phyloP scores from a whole-genome alignment of 2,888 invertebrate species.

The Criorhina ranunculi region DNA sequence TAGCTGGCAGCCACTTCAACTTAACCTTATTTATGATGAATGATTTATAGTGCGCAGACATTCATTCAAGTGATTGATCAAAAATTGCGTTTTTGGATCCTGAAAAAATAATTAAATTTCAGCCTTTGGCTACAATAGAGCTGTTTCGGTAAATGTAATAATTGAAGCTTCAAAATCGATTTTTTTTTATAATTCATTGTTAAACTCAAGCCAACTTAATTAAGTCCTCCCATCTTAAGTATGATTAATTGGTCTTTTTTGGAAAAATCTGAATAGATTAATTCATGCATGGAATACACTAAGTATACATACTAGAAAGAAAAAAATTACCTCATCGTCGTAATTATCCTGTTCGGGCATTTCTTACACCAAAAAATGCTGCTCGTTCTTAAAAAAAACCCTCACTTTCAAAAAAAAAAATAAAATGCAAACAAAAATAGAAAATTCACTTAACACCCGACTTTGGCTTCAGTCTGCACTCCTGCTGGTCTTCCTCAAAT shows the following conservation, averaged over 20 bases:
- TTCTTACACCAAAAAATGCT: conserved; percentile 77
- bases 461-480: conserved; percentile 46
- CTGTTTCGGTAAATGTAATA: too few relatives aligned
- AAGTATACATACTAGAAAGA: conserved; percentile 3
- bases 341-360: conserved; percentile 85
- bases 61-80: too few relatives aligned
- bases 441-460: conserved; percentile 68
- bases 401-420: conserved; percentile 29
- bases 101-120: too few relatives aligned
- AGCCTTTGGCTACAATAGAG: too few relatives aligned
- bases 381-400: conserved; percentile 38
- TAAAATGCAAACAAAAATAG: conserved; percentile 24
- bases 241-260: conserved; percentile 17
- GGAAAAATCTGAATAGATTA: background rate
- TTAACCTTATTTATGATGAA: too few relatives aligned
- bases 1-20: too few relatives aligned
- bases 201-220: too few relatives aligned
- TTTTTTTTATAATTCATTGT: too few relatives aligned
- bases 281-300: conserved; percentile 13
- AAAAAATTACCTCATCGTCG: conserved; percentile 84
- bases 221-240: conserved; percentile 6
- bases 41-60: too few relatives aligned
- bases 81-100: too few relatives aligned
- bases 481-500: conserved; percentile 12
- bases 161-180: too few relatives aligned